Base-by-base conservation (phyloP, 2,797 vertebrate genomes). In the Pantherophis alleghaniensis region DNA sequence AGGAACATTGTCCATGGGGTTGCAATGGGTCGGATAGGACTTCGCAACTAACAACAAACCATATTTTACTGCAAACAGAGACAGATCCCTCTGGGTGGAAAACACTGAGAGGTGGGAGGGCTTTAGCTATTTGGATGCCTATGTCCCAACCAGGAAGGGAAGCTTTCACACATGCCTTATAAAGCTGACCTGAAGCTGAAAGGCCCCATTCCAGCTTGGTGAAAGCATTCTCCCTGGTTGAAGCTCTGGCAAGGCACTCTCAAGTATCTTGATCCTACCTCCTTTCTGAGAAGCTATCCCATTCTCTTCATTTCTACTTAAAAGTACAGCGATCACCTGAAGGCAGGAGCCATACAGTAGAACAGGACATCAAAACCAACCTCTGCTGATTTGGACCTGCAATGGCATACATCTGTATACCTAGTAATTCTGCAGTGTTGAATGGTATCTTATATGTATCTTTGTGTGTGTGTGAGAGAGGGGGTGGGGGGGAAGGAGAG, bases 401-500 rank as follows among this genome's bases (percentile, higher is more conserved):
- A 83, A 10, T 22, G 74, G 20, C 37, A 63, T 63, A 63, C 61
- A 28, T 11, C 3, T 11, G 26, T 3, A 24, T 22, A 83, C 37
- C 69, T 83, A 42, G 20, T 83, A 83, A 42, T 83, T 83, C 74
- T 42, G 74, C 74, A 83, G 0, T 47, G 1, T 83, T 83, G 74
- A 79, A 42, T 32, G 6, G 63, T 28, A 26, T 61, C 1, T 61
- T 26, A 4, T 61, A 0, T 63, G 1, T 63, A 3, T 66, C 1
- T 66, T 0, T 66, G 0, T n/a, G 2, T 69, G 66, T 66, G 63
- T 14, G 28, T 0, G 28, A 13, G 26, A 5, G 26, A 2, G 11
- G 11, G 11, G 2, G 61, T 3, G 7, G 2, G 11, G 14, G 37
- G 0, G 32, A 7, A 14, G 7, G n/a, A 18, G 32, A 1, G 69